These are phyloP conservation scores for Pempheris klunzingeri DNA, from an alignment of 2,797 vertebrate species.

Conservation along the genomic window DNA sequence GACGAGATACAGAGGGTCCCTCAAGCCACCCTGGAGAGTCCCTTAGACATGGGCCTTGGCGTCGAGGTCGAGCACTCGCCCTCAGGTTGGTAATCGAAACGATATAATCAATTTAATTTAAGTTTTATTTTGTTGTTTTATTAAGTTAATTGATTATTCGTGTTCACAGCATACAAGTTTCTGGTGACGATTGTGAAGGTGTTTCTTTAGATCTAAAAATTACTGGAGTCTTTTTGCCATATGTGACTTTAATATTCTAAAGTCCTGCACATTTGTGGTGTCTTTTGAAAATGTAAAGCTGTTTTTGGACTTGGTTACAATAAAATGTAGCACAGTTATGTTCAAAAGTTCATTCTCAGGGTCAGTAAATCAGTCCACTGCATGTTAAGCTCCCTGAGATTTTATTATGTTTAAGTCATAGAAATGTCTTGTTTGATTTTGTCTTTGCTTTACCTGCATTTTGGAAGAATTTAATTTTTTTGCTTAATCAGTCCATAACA, in stretches of 20 bases:
- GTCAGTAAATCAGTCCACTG: background rate
- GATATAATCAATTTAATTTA: background rate
- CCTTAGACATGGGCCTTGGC: constrained; percentile 74
- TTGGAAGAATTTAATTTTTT: background rate
- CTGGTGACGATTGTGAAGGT: background rate
- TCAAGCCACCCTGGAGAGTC: constrained; percentile 78
- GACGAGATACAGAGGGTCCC: constrained; percentile 79
- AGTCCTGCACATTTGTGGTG: background rate
- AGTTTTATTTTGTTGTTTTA: too few species aligned
- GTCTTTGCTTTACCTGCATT: background rate
- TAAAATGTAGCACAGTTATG: background rate
- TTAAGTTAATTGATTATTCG: background rate
- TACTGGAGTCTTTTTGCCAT: background rate
- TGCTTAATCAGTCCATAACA: background rate
- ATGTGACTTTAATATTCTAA: background rate
- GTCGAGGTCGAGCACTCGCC: constrained; percentile 72
- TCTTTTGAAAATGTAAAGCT: background rate
- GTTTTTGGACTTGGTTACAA: background rate
- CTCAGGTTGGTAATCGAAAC: constrained; percentile 76
- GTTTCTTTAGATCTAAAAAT: background rate
- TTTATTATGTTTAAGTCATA: constrained; percentile 1
- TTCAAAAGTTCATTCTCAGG: background rate
- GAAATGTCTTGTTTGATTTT: background rate
- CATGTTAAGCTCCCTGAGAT: background rate
- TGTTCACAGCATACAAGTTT: background rate